Percentiles rank a stretch among this genome's conserved stretches.
phyloP scores from a whole-genome alignment of 2,797 vertebrate genomes.

The Nyctibius grandis region DNA sequence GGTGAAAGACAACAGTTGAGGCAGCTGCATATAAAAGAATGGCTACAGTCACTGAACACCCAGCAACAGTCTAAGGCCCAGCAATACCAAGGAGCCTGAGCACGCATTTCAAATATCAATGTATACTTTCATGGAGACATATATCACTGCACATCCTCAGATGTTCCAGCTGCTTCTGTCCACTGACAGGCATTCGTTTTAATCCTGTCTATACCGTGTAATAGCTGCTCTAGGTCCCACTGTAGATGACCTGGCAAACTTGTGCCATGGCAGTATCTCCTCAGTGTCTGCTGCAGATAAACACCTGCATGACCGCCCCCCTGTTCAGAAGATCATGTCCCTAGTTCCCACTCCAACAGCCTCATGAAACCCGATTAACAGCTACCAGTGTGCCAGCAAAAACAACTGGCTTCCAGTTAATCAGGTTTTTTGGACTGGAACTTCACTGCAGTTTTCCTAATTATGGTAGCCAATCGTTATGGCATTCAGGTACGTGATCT shows the following conservation, averaged over 20 bases:
- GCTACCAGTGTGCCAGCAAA: neutral
- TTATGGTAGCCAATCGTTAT: neutral
- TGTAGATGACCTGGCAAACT: neutral
- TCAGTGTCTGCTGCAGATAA: neutral
- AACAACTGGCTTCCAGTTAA: neutral
- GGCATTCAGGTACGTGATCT: neutral
- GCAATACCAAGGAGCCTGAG: neutral
- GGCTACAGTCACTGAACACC: neutral
- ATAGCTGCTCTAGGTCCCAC: neutral
- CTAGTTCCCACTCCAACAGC: neutral
- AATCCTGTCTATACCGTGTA: neutral
- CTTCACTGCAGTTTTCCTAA: neutral
- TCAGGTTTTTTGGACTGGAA: neutral
- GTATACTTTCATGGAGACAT: neutral
- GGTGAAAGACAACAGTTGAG: neutral
- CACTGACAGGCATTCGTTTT: neutral
- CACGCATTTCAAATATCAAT: neutral
- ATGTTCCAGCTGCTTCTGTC: neutral
- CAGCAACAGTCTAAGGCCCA: neutral
- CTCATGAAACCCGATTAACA: neutral
- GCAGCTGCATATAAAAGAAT: neutral
- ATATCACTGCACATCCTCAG: neutral
- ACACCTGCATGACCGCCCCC: neutral
- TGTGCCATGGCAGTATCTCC: neutral
- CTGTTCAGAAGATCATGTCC: neutral